Evolutionary conservation across 2,888 invertebrate genomes (phyloP), one percentile per base, ranked within the genome.

Genomic region (Congeria kusceri): DNA sequence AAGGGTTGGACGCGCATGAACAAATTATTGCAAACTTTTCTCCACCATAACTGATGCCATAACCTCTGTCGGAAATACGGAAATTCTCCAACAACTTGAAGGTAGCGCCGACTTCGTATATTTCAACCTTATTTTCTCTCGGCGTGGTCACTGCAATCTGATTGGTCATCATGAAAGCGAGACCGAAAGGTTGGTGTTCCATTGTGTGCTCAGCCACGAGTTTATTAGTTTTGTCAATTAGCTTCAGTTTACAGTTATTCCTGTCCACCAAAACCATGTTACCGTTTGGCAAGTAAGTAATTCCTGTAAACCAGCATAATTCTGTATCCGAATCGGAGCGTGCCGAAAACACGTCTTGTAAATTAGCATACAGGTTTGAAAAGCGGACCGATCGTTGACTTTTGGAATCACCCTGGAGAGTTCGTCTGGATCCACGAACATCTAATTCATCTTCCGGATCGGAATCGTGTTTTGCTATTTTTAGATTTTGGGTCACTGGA

Each of bases 291-390:
- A 85, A 44, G n/a, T 66, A 71, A 18, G 69, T 67, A n/a, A 85
- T 76, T 9, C 87, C 87, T 0, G 87, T 87, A 44, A 87, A 81
- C 81, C 82, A 83, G 62, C 86, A 84, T 9, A 62, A 46, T 23
- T 83, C 74, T n/a, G 57, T 69, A 47, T 87, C 87, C 20, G 83
- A 70, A 7, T 74, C 46, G 0, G 86, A 71, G 9, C 71, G 56
- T 1, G 70, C 83, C n/a, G 46, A 63, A 32, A 82, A 72, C 3
- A 62, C 69, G 25, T 28, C 59, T 11, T 63, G 32, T 25, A 57
- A 46, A 15, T 63, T 65, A n/a, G 77, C 81, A 20, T 62, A 61
- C 18, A 68, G 59, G 28, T 67, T 69, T 27, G 46, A 61, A 5
- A 57, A n/a, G 4, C 46, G 13, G 0, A 56, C 25, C 9, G 68